phyloP scores from a whole-genome alignment of 2,888 invertebrate genomes.

The Andricus quercusramuli region DNA sequence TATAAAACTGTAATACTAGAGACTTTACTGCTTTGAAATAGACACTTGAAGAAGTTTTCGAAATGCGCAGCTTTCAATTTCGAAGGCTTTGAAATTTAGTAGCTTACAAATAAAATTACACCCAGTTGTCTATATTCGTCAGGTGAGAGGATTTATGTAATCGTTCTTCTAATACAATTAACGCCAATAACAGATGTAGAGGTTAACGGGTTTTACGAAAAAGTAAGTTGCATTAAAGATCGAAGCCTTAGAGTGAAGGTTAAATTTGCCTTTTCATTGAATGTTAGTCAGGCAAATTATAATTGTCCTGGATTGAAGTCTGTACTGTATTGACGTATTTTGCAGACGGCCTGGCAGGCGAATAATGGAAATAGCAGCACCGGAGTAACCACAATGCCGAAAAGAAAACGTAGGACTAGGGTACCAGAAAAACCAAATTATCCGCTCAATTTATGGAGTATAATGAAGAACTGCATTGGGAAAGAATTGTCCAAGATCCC shows the following conservation, averaged over 20 bases:
- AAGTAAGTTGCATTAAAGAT: slow-evolving; percentile 29
- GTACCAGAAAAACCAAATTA: slow-evolving; percentile 97
- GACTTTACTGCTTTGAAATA: not conserved
- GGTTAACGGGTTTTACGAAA: slow-evolving; percentile 39
- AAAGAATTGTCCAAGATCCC: slow-evolving; percentile 99
- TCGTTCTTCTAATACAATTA: slow-evolving; percentile 21
- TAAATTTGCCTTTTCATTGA: not conserved
- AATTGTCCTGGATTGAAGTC: not conserved
- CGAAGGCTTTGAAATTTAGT: not conserved
- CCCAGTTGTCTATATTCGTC: slow-evolving; percentile 1
- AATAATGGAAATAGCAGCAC: slow-evolving; percentile 77
- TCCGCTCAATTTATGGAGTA: slow-evolving; percentile 98
- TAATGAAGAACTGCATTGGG: slow-evolving; percentile 99
- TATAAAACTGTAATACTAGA: not conserved
- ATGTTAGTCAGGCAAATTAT: slow-evolving; percentile 6
- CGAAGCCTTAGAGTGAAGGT: slow-evolving; percentile 39
- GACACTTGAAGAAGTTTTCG: not conserved
- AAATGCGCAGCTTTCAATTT: not conserved
- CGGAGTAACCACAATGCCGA: slow-evolving; percentile 68
- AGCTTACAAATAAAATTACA: slow-evolving; percentile 22
- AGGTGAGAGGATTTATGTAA: slow-evolving; percentile 31
- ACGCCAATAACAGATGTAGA: slow-evolving; percentile 29
- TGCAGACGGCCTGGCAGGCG: slow-evolving; percentile 71
- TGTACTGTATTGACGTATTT: slow-evolving; percentile 42
- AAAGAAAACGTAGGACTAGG: slow-evolving; percentile 85